These are phyloP conservation scores for Syngnathoides biaculeatus DNA, from an alignment of 2,113 vertebrate genomes.

Conservation along the genomic window DNA sequence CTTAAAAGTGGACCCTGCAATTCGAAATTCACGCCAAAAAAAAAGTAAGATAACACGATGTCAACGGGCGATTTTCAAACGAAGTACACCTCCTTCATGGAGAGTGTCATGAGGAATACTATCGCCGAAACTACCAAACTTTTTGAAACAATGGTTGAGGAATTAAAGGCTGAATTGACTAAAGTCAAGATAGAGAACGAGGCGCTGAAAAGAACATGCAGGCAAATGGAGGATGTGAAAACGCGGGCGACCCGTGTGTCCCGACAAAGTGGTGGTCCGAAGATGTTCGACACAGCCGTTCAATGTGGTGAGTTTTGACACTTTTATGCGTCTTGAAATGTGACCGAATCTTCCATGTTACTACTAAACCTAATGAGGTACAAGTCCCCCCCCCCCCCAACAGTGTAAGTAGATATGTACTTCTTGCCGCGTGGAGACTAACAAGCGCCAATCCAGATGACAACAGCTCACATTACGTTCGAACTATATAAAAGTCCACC, in stretches of 20 bases:
- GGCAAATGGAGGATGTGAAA: conserved; percentile 27
- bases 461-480: too few species aligned
- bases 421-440: background rate
- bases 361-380: too few species aligned
- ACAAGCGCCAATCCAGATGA: background rate
- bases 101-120: conserved; percentile 57
- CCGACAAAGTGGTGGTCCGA: background rate
- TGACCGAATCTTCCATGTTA: background rate
- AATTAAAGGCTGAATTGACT: conserved; percentile 64
- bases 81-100: conserved; percentile 66
- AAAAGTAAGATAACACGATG: conserved; percentile 29
- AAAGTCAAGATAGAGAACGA: conserved; percentile 62
- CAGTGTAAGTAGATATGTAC: too few species aligned
- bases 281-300: conserved; percentile 55
- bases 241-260: background rate
- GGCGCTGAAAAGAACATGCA: conserved; percentile 50
- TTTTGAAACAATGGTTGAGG: conserved; percentile 66
- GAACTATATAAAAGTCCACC: too few species aligned
- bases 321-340: background rate
- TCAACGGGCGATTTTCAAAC: conserved; percentile 55
- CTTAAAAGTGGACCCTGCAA: rapidly evolving
- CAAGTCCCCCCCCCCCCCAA: too few species aligned
- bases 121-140: conserved; percentile 69
- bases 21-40: background rate
- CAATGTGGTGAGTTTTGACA: conserved; percentile 66